phyloP scores from a whole-genome alignment of 2,113 vertebrate genomes.

The Ceuthmochares aereus region DNA sequence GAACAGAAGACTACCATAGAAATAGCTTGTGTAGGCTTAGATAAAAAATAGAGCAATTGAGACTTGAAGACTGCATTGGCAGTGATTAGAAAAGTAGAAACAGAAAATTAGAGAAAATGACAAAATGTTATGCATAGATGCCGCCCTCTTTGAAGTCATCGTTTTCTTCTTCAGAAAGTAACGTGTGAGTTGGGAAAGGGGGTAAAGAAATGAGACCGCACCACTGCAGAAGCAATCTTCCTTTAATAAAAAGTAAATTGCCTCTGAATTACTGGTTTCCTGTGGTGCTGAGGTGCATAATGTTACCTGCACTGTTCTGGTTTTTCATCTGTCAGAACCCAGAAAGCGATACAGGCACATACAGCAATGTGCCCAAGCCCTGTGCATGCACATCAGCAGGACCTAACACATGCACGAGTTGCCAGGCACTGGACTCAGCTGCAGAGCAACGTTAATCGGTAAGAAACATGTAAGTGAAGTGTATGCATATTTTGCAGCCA shows the following conservation, averaged over 20 bases:
- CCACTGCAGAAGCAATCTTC: neutral
- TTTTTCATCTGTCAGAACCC: neutral
- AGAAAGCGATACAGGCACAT: neutral
- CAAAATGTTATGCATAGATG: constrained; percentile 40
- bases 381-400: rapidly evolving
- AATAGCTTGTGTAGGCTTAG: constrained; percentile 39
- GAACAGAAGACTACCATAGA: constrained; percentile 25
- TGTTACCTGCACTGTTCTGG: neutral
- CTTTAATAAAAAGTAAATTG: neutral
- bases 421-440: rapidly evolving
- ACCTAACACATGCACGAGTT: rapidly evolving
- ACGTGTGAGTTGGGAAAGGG: neutral
- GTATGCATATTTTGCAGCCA: rapidly evolving
- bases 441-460: neutral
- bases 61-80: constrained; percentile 13
- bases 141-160: neutral
- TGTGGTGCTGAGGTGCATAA: neutral
- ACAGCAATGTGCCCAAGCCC: rapidly evolving
- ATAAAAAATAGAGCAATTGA: constrained; percentile 46
- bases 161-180: neutral
- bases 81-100: constrained; percentile 43
- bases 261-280: neutral
- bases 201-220: neutral
- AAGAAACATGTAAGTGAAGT: neutral
- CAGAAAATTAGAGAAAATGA: constrained; percentile 48